Conservation (phyloP, 2,888 invertebrate species). For the Blera fallax region DNA sequence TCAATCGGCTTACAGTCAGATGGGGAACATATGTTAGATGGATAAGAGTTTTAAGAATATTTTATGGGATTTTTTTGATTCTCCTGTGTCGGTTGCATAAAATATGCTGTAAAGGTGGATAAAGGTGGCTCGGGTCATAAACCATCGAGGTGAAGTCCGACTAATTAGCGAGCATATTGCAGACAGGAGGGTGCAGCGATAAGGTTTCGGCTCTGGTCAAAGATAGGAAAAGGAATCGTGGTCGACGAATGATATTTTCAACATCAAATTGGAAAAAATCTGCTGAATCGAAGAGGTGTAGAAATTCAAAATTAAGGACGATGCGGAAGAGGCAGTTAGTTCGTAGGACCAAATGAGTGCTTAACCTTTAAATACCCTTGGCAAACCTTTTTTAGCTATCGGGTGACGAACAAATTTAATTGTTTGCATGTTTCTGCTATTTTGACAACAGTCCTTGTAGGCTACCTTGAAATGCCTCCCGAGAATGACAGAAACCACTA, state of each 20-base stretch:
- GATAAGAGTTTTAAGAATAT: slow-evolving; percentile 52
- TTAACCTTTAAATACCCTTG: too few species aligned
- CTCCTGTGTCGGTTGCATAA: slow-evolving; percentile 27
- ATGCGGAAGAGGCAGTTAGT: too few species aligned
- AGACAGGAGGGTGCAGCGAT: slow-evolving; percentile 34
- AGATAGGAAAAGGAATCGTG: background rate
- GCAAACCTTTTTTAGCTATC: too few species aligned
- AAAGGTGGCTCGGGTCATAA: slow-evolving; percentile 43
- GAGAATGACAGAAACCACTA: too few species aligned
- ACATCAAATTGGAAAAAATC: background rate
- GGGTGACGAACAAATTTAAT: too few species aligned
- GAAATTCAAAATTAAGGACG: too few species aligned
- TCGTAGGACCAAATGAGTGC: too few species aligned
- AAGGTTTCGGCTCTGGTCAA: slow-evolving; percentile 10
- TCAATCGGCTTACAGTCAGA: slow-evolving; percentile 62
- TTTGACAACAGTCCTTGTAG: too few species aligned
- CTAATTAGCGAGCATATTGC: slow-evolving; percentile 66
- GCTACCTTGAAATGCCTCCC: too few species aligned
- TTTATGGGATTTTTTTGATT: slow-evolving; percentile 52
- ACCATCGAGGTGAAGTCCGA: slow-evolving; percentile 26
- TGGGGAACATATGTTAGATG: slow-evolving; percentile 63
- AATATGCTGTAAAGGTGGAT: slow-evolving; percentile 5
- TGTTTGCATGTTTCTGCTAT: too few species aligned
- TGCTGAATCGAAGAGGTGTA: too few species aligned
- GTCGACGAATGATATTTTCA: background rate